phyloP scores from a whole-genome alignment of 2,888 invertebrate genomes.

The Noctua fimbriata region DNA sequence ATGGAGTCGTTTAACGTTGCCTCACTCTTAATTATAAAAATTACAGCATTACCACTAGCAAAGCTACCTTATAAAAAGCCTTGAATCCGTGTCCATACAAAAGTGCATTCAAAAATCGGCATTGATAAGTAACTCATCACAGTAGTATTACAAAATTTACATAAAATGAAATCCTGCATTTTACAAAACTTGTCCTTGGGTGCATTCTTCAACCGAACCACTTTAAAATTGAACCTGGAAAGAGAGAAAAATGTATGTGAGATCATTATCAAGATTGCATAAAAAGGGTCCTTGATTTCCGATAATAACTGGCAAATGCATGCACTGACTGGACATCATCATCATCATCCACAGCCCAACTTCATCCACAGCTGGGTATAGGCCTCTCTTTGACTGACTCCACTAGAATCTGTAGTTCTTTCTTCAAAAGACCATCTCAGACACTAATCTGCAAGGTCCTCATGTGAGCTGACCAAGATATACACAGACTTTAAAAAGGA shows the following conservation, averaged over 20 bases:
- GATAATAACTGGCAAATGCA: too few relatives aligned
- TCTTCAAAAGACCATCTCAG: too few relatives aligned
- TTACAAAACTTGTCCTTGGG: conserved; percentile 55
- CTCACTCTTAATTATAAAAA: neutral
- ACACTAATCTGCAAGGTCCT: too few relatives aligned
- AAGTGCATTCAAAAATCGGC: conserved; percentile 47
- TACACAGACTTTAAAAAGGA: too few relatives aligned
- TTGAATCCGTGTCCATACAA: conserved; percentile 43
- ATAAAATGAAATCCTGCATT: conserved; percentile 61
- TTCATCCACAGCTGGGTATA: too few relatives aligned
- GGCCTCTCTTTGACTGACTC: too few relatives aligned
- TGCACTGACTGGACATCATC: too few relatives aligned
- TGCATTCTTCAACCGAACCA: conserved; percentile 66
- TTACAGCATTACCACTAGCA: neutral
- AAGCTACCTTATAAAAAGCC: conserved; percentile 16
- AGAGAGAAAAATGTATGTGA: neutral
- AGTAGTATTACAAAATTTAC: conserved; percentile 69
- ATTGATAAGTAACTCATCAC: conserved; percentile 67
- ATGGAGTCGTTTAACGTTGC: neutral
- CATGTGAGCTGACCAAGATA: too few relatives aligned
- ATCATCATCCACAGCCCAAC: too few relatives aligned
- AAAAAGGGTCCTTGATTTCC: neutral
- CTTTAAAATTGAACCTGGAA: conserved; percentile 72
- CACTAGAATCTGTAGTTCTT: too few relatives aligned
- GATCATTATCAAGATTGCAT: neutral